Evolutionary conservation across 2,797 vertebrate genomes (phyloP).

Genomic region (Chaunax sp.): DNA sequence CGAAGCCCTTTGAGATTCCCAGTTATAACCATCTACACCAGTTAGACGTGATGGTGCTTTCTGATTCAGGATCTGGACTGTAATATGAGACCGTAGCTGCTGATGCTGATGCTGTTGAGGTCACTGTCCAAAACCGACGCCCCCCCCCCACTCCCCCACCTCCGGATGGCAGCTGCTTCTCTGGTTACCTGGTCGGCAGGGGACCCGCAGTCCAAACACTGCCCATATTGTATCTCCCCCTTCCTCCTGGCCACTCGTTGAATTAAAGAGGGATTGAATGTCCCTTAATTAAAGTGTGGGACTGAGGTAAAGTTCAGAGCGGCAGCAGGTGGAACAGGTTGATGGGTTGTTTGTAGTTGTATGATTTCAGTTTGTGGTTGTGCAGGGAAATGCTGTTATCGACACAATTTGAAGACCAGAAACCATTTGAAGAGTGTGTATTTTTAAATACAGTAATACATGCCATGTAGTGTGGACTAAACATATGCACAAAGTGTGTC

Average conservation of each 20-base stretch:
- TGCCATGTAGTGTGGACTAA: no score
- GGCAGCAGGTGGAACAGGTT: constrained; percentile 26
- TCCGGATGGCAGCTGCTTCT: constrained; percentile 44
- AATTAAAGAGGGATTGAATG: constrained; percentile 69
- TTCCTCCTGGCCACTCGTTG: constrained; percentile 30
- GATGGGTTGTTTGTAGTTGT: neutral
- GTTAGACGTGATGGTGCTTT: neutral
- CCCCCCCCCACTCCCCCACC: neutral
- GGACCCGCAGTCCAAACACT: constrained; percentile 68
- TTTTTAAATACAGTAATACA: neutral
- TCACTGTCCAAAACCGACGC: no score
- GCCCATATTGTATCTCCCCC: constrained; percentile 64
- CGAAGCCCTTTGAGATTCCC: constrained; percentile 17
- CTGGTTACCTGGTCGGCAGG: constrained; percentile 66
- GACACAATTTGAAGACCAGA: neutral
- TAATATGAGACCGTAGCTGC: no score
- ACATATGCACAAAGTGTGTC: no score
- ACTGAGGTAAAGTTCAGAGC: constrained; percentile 42
- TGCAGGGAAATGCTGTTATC: neutral
- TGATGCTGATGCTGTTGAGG: no score
- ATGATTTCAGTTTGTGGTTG: constrained; percentile 12
- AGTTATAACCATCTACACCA: neutral
- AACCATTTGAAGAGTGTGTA: neutral
- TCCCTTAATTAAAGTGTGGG: constrained; percentile 67
- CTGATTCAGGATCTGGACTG: constrained; percentile 2